Base-by-base conservation (phyloP, 2,797 vertebrate genomes). In the Synanceia verrucosa region DNA sequence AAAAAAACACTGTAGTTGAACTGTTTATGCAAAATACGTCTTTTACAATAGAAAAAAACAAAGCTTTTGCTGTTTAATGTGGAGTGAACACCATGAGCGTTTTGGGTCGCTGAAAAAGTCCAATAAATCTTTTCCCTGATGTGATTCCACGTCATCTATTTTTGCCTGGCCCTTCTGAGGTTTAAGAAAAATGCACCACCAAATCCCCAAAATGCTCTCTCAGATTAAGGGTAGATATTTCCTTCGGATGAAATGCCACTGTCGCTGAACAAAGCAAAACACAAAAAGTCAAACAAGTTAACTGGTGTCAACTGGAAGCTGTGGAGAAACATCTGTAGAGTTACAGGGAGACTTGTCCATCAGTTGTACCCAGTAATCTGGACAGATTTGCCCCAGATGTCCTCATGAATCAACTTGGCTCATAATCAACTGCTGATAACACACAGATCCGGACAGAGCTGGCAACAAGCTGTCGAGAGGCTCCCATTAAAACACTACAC, bases 341-440 rank as follows among this genome's bases (percentile, higher is more conserved):
- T 51, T 52, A 24, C 43, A 46, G 48, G 18, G 19, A 67, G 65
- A 78, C 19, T 63, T 70, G 59, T 31, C 67, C 56, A 29, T 79
- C 37, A 52, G 24, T n/a, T 64, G 14, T 71, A 24, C 19, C 48
- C 75, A 5, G 50, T 48, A 39, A 77, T 78, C 21, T 33, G 44
- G 62, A 74, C 71, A 85, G 66, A 85, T 72, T 84, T 68, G 28
- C 51, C 59, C 73, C 81, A 88, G 76, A 83, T 79, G 87, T 83
- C 75, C 66, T 84, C 55, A 69, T 83, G 75, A 88, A 86, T 85
- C 86, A 87, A 82, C 77, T 73, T 65, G 79, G 67, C 73, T 72
- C 57, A 24, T 64, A 78, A 77, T 83, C 70, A 73, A 69, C 81
- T 43, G 70, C 67, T 65, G 85, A 80, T 86, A 88, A 89, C 81